phyloP scores from a whole-genome alignment of 2,888 invertebrate genomes.

The Dascillus cervinus region DNA sequence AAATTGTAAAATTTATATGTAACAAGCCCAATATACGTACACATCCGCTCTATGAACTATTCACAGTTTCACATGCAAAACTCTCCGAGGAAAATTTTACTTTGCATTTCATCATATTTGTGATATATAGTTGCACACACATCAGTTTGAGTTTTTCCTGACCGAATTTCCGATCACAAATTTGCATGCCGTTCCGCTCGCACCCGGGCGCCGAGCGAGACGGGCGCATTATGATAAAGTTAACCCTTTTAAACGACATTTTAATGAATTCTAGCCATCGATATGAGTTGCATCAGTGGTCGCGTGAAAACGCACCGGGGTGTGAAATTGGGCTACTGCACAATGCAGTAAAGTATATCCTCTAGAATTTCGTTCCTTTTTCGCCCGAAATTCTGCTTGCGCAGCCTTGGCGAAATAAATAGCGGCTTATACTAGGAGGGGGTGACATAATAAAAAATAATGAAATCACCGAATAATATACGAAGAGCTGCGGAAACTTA shows the following conservation, averaged over 20 bases:
- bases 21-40: too few species aligned
- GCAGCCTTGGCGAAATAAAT: constrained; percentile 37
- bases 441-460: constrained; percentile 33
- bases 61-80: too few species aligned
- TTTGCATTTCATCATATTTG: too few species aligned
- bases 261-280: constrained; percentile 39
- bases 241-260: constrained; percentile 22
- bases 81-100: too few species aligned
- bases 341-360: constrained; percentile 34
- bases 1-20: too few species aligned
- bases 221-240: neutral
- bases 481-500: constrained; percentile 18
- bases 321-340: constrained; percentile 40
- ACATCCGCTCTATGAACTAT: too few species aligned
- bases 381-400: constrained; percentile 30
- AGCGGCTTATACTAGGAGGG: constrained; percentile 33
- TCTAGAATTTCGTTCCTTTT: constrained; percentile 27
- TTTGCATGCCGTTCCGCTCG: too few species aligned
- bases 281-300: constrained; percentile 36
- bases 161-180: too few species aligned
- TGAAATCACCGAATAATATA: constrained; percentile 23
- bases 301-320: constrained; percentile 31
- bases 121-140: too few species aligned
- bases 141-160: too few species aligned
- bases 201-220: too few species aligned